Conservation (phyloP, 2,888 invertebrate species). For the Nysson spinosus region DNA sequence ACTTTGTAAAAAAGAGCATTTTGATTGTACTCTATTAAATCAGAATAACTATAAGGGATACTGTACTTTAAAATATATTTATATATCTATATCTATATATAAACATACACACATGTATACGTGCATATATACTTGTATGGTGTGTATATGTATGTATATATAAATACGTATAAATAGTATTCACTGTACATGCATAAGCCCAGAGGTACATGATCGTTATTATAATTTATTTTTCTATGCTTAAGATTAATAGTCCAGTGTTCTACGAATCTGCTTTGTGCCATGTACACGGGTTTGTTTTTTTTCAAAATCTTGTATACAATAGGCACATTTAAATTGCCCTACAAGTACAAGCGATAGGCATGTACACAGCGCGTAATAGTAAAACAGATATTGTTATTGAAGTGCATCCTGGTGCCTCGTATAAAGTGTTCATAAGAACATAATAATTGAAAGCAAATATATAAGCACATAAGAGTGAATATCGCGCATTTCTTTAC, state of each 20-base stretch:
- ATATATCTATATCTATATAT: slow-evolving; percentile 53
- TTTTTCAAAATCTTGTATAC: slow-evolving; percentile 38
- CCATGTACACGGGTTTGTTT: slow-evolving; percentile 54
- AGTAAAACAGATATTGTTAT: slow-evolving; percentile 31
- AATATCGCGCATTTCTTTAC: slow-evolving; percentile 11
- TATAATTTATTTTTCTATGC: slow-evolving; percentile 76
- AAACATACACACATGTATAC: slow-evolving; percentile 22
- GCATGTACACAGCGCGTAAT: slow-evolving; percentile 55
- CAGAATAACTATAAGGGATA: slow-evolving; percentile 60
- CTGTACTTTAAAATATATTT: slow-evolving; percentile 63
- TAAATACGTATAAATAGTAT: slow-evolving; percentile 66
- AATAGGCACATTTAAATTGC: slow-evolving; percentile 45
- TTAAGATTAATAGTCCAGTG: slow-evolving; percentile 65
- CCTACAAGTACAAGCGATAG: slow-evolving; percentile 23
- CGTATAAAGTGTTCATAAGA: neutral
- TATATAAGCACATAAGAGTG: slow-evolving; percentile 13
- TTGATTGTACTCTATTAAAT: slow-evolving; percentile 63
- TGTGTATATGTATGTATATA: slow-evolving; percentile 20
- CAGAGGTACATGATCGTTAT: slow-evolving; percentile 73
- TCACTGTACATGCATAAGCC: slow-evolving; percentile 73
- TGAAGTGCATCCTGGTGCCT: slow-evolving; percentile 14
- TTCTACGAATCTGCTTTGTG: slow-evolving; percentile 55
- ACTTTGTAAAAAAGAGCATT: slow-evolving; percentile 55
- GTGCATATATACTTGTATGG: slow-evolving; percentile 11
- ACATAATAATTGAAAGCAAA: slow-evolving; percentile 33